phyloP scores from a whole-genome alignment of 2,113 vertebrate genomes.

The Eurypyga helias region DNA sequence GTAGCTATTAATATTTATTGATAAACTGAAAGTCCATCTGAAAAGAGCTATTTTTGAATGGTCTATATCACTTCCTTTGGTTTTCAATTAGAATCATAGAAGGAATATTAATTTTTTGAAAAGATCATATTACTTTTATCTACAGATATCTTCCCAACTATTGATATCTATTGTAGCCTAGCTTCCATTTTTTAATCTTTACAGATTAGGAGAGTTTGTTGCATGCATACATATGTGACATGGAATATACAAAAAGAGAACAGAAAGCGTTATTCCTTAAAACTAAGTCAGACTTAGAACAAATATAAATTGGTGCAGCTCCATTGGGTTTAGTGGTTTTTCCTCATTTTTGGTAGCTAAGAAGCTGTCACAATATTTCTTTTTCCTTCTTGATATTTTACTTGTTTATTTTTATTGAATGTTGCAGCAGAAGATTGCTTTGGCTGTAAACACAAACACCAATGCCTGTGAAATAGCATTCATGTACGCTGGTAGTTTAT shows the following conservation, averaged over 20 bases:
- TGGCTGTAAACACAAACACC: background rate
- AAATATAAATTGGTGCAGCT: background rate
- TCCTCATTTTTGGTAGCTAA: background rate
- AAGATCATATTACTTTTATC: background rate
- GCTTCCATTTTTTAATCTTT: background rate
- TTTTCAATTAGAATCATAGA: background rate
- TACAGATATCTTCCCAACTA: background rate
- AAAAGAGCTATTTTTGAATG: background rate
- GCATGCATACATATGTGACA: background rate
- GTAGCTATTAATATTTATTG: background rate
- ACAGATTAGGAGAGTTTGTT: background rate
- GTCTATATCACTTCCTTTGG: background rate
- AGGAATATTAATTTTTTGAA: background rate
- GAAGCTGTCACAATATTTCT: background rate
- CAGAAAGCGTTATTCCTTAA: background rate
- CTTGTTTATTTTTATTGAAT: background rate
- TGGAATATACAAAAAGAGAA: background rate
- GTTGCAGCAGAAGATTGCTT: background rate
- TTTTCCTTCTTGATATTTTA: slow-evolving; percentile 1
- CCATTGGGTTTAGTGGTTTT: background rate
- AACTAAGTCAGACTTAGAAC: background rate
- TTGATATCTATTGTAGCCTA: background rate
- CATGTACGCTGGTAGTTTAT: background rate
- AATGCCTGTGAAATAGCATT: background rate
- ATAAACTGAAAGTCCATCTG: background rate